Evolutionary conservation across 2,797 vertebrate species (phyloP).

Genomic region (Mustela erminea): DNA sequence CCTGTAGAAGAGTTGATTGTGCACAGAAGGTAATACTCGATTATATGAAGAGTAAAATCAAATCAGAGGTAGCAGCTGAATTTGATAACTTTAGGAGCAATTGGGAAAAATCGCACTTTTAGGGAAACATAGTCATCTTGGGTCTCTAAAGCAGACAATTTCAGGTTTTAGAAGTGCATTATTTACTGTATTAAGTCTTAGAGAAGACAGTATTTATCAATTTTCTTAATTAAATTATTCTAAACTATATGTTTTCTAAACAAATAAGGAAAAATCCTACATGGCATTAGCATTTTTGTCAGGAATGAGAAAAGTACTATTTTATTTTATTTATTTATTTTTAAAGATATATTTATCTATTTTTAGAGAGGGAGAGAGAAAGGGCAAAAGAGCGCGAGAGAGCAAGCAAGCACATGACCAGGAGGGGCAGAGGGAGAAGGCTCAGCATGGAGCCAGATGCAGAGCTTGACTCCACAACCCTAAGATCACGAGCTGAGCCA

Average conservation of each 20-base stretch:
- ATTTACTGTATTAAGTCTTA: not conserved
- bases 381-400: not conserved
- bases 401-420: not conserved
- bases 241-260: constrained; percentile 50
- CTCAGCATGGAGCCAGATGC: not conserved
- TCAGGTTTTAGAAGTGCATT: not conserved
- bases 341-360: not conserved
- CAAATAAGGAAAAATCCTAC: not conserved
- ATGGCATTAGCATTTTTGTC: not conserved
- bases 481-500: not conserved
- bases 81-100: constrained; percentile 45
- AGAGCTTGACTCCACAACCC: not conserved
- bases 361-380: not conserved
- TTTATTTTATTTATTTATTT: not conserved
- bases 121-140: constrained; percentile 2
- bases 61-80: constrained; percentile 8
- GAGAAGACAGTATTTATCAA: not conserved
- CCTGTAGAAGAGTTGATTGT: not conserved
- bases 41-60: not conserved
- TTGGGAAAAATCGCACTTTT: constrained; percentile 18
- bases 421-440: not conserved
- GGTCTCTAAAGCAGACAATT: not conserved
- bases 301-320: not conserved
- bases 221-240: not conserved
- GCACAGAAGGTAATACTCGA: not conserved